phyloP scores from a whole-genome alignment of 1,140 invertebrate species.

The Palaemon carinicauda region DNA sequence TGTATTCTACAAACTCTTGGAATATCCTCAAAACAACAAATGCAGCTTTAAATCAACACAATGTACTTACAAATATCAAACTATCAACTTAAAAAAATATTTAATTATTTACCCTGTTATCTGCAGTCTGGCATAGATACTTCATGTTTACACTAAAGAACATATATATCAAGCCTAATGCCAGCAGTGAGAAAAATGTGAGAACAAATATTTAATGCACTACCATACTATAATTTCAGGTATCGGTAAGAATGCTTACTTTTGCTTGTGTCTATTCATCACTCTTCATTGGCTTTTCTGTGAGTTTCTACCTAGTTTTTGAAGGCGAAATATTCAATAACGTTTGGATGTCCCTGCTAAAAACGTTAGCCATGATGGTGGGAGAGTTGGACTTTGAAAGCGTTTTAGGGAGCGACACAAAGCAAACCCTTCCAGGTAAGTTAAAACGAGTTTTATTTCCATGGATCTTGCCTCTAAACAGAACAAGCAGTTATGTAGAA shows the following conservation, averaged over 20 bases:
- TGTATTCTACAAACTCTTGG: too few species aligned
- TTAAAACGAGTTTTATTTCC: background rate
- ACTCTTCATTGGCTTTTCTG: background rate
- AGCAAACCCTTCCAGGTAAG: background rate
- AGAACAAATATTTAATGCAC: background rate
- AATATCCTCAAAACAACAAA: too few species aligned
- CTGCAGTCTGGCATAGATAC: too few species aligned
- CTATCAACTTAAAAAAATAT: too few species aligned
- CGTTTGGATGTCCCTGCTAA: background rate
- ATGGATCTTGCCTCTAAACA: too few species aligned
- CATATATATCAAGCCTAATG: too few species aligned
- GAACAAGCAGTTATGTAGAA: too few species aligned
- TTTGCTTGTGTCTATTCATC: slow-evolving; percentile 6
- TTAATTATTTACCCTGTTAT: too few species aligned
- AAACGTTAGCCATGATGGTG: background rate
- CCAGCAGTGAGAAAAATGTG: too few species aligned
- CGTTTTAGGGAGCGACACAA: background rate
- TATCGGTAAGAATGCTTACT: background rate
- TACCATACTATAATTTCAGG: background rate
- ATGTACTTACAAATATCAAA: too few species aligned
- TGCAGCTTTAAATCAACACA: too few species aligned
- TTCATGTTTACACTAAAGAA: too few species aligned
- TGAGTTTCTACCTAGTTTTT: slow-evolving; percentile 5
- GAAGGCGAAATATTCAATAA: background rate
- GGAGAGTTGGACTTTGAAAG: background rate